Base-by-base conservation (phyloP, 1,140 invertebrate genomes). In the Cryptotermes secundus region DNA sequence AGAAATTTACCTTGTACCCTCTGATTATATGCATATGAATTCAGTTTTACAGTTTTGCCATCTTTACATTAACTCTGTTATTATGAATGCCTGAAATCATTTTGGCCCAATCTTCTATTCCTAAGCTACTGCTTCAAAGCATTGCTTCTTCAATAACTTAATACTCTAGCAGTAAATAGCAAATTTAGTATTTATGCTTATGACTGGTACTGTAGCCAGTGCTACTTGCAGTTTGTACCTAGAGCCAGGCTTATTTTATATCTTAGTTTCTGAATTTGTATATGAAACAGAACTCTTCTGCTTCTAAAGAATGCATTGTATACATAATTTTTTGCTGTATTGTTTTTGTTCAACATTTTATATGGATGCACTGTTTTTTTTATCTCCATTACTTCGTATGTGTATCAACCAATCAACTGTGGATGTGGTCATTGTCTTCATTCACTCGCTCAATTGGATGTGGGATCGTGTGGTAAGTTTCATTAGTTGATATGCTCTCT, bases 281-380 rank as follows among this genome's bases (percentile, higher is more conserved):
- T 72, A 72, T 31, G 59, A 31, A 72, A 72, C 3, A n/a, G 14
- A 72, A 72, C 16, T 72, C 26, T 72, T 26, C 59, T 72, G 59
- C 59, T 72, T 72, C n/a, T 72, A n/a, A 72, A 72, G 59, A 72
- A 72, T 72, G 59, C 59, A 72, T 72, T 72, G 59, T 72, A 72
- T 72, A 72, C 59, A 31, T 72, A 72, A 72, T 72, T 72, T 72
- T 31, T 72, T 72, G 59, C 59, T 72, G 12, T 82, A 31, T 49
- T 38, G n/a, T 53, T 49, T 83, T 83, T 79, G 24, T 45, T 83
- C 59, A 59, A 83, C 34, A 83, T 53, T 83, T 83, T 72, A 83
- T 83, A 59, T 79, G 53, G 49, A 83, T 83, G 83, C 53, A 83
- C 83, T 83, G n/a, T 83, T 81, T 72, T 72, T 83, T 83, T 83